Conservation (phyloP, 1,140 invertebrate species). For the Drosophila punjabiensis region DNA sequence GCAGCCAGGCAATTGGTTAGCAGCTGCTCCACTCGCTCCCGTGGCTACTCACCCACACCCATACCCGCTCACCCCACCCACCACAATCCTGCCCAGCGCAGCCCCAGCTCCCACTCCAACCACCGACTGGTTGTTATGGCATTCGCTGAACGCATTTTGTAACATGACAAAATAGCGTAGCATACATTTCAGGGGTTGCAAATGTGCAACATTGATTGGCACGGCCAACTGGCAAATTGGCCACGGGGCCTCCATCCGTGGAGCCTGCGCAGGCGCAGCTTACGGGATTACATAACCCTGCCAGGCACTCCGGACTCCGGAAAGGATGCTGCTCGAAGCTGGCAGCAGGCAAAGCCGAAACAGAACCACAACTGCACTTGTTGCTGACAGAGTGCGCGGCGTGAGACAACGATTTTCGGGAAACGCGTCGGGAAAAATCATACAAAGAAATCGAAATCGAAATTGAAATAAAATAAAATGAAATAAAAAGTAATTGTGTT, state of each 20-base stretch:
- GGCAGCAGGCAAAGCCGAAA: constrained; percentile 32
- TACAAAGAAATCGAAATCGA: not conserved
- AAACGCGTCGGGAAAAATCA: constrained; percentile 30
- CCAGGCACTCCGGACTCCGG: constrained; percentile 13
- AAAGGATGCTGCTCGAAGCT: constrained; percentile 43
- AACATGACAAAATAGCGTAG: constrained; percentile 72
- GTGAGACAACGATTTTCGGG: not conserved
- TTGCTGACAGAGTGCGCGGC: constrained; percentile 69
- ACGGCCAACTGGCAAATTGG: constrained; percentile 58
- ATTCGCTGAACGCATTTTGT: constrained; percentile 71
- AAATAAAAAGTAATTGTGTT: not conserved
- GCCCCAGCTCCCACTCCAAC: constrained; percentile 1
- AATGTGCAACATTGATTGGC: constrained; percentile 74
- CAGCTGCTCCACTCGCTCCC: constrained; percentile 42
- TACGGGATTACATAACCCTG: constrained; percentile 64
- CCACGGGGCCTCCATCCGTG: constrained; percentile 42
- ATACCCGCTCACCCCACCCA: not conserved
- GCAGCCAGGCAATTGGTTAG: constrained; percentile 67
- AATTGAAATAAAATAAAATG: not conserved
- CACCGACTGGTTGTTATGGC: constrained; percentile 70
- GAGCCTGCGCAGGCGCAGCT: constrained; percentile 72
- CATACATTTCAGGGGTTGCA: constrained; percentile 83
- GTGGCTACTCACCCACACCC: not conserved
- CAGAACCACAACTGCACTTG: constrained; percentile 78
- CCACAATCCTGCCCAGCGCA: not conserved